These are phyloP conservation scores for Creontiades dilutus DNA, from an alignment of 2,888 invertebrate genomes.

Conservation along the genomic window DNA sequence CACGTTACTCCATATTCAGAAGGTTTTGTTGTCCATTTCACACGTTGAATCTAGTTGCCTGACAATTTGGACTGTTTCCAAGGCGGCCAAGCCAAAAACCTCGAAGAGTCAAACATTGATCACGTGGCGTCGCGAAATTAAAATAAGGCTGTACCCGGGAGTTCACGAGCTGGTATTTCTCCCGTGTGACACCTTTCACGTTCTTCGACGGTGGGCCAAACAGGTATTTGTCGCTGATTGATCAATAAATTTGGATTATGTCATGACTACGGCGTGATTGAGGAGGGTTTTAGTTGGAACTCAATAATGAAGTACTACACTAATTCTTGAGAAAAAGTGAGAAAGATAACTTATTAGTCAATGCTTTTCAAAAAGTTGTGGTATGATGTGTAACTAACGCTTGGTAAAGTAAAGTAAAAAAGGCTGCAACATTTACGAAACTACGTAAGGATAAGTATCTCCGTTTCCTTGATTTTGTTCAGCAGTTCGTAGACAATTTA, in stretches of 20 bases:
- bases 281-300: neutral
- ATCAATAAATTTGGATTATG: neutral
- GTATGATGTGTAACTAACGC: too few relatives aligned
- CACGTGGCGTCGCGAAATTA: conserved; percentile 2
- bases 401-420: too few relatives aligned
- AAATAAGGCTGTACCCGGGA: conserved; percentile 7
- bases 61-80: neutral
- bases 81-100: conserved; percentile 25
- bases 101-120: conserved; percentile 16
- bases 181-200: neutral
- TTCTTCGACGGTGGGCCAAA: neutral
- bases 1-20: conserved; percentile 5
- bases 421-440: too few relatives aligned
- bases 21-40: neutral
- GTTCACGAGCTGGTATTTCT: neutral
- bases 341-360: too few relatives aligned
- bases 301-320: neutral
- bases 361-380: too few relatives aligned
- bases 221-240: neutral
- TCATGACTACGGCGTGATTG: neutral
- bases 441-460: too few relatives aligned
- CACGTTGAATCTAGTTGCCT: neutral
- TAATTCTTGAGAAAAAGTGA: too few relatives aligned
- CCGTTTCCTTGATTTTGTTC: too few relatives aligned
- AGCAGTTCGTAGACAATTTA: too few relatives aligned